Base-by-base conservation (phyloP, 2,888 invertebrate genomes). In the Drosophila bunnanda region DNA sequence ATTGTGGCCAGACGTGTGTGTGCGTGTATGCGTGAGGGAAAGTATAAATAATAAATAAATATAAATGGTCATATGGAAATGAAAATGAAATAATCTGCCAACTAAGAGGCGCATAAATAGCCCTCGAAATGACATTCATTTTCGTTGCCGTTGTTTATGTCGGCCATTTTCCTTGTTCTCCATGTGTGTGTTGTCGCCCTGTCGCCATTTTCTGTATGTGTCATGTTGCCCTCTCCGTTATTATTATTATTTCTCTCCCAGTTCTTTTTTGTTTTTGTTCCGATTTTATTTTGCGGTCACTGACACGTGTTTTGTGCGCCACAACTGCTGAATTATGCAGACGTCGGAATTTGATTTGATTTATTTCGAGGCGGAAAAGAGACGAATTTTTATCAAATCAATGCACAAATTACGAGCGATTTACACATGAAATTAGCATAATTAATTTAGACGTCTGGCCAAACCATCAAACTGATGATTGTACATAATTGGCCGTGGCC, bases 21-120 rank as follows among this genome's bases (percentile, higher is more conserved):
- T 54, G 52, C 28, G 52, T 43, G 30, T 39, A 48, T 66, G 50
- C 17, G 58, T 44, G 50, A 28, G 60, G 57, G 30, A 74, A 57
- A 57, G 65, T 65, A 72, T 72, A 78, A 67, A 72, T 77, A 77
- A 69, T 69, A 72, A 72, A 72, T 72, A 72, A 72, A 75, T 75
- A 73, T 73, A 75, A 74, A 74, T 75, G 68, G 55, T 75, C 48
- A 72, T 73, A 75, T 75, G 75, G 57, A 65, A 75, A 87, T 80
- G 72, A 76, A 88, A 88, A 76, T 76, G 70, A 86, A 86, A 86
- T 78, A 88, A 84, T 74, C 87, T 80, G 87, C 55, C 77, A 86
- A 80, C 83, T 80, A 83, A 84, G 78, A 75, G 80, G 65, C 80
- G 67, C 77, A 88, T 80, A 83, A 83, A 88, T 74, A 88, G 83